Conservation (phyloP, 2,888 invertebrate species). For the Eutolmus rufibarbis region DNA sequence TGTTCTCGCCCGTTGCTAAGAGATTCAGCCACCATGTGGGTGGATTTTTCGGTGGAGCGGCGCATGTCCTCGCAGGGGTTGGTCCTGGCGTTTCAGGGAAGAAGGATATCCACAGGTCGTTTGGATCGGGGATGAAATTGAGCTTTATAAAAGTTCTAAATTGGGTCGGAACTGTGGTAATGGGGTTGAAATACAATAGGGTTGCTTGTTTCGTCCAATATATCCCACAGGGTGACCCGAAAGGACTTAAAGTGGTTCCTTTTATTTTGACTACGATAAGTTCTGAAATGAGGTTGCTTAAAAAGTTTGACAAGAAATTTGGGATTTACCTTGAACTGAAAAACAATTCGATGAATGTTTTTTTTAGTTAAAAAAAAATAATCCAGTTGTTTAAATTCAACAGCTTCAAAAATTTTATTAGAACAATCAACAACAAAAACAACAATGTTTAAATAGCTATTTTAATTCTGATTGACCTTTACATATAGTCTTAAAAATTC, state of each 20-base stretch:
- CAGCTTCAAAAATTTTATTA: background rate
- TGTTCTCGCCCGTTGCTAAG: constrained; percentile 12
- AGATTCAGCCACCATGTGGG: constrained; percentile 14
- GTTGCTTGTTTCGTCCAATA: background rate
- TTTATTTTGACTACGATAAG: background rate
- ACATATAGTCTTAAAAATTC: too few relatives aligned
- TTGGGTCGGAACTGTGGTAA: background rate
- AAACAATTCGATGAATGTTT: too few relatives aligned
- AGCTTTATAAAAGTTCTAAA: background rate
- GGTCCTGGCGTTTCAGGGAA: background rate
- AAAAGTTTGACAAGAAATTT: too few relatives aligned
- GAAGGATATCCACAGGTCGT: background rate
- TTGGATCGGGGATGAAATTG: background rate
- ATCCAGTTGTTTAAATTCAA: too few relatives aligned
- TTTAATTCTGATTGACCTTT: too few relatives aligned
- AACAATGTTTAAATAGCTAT: too few relatives aligned
- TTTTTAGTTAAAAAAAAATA: too few relatives aligned
- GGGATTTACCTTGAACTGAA: too few relatives aligned
- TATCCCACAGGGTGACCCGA: background rate
- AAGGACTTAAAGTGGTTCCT: background rate
- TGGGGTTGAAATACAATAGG: background rate
- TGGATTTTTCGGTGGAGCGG: background rate
- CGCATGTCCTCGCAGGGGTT: background rate
- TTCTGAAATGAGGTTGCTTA: background rate
- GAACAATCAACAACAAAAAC: too few relatives aligned